Conservation (phyloP, 2,113 vertebrate species). For the Anolis sagrei region DNA sequence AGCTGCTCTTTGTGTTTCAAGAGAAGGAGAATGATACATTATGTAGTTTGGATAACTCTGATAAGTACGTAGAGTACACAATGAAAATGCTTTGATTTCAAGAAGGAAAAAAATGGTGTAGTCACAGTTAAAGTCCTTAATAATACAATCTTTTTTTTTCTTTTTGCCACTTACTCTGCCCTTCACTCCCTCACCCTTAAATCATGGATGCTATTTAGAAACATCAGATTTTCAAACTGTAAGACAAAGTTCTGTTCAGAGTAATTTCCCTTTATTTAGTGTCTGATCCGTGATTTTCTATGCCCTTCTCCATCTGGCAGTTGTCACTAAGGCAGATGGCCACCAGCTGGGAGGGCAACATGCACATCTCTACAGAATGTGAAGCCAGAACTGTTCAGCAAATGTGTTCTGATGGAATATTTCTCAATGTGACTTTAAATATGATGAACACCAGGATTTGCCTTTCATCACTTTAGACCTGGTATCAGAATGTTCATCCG, state of each 20-base stretch:
- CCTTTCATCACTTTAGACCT: slow-evolving; percentile 63
- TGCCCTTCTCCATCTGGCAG: slow-evolving; percentile 79
- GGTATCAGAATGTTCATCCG: slow-evolving; percentile 33
- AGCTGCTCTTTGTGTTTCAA: not conserved
- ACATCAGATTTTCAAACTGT: slow-evolving; percentile 70
- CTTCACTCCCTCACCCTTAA: slow-evolving; percentile 65
- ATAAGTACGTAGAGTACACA: slow-evolving; percentile 40
- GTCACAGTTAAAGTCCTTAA: slow-evolving; percentile 8
- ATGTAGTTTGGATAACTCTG: slow-evolving; percentile 50
- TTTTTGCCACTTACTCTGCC: slow-evolving; percentile 31
- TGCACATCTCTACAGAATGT: slow-evolving; percentile 58
- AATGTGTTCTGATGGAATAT: slow-evolving; percentile 57
- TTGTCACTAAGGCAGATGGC: slow-evolving; percentile 83
- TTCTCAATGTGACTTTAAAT: slow-evolving; percentile 45
- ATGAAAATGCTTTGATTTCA: not conserved
- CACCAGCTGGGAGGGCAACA: slow-evolving; percentile 80
- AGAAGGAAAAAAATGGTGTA: slow-evolving; percentile 30
- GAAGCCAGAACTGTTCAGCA: slow-evolving; percentile 62
- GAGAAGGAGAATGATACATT: not conserved
- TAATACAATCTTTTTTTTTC: slow-evolving; percentile 19
- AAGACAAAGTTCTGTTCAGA: slow-evolving; percentile 76
- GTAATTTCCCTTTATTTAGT: slow-evolving; percentile 77
- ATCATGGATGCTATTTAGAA: slow-evolving; percentile 72
- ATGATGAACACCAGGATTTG: slow-evolving; percentile 49
- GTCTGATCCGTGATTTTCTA: slow-evolving; percentile 74